phyloP scores from a whole-genome alignment of 2,888 invertebrate genomes.

The Caenorhabditis sulstoni region DNA sequence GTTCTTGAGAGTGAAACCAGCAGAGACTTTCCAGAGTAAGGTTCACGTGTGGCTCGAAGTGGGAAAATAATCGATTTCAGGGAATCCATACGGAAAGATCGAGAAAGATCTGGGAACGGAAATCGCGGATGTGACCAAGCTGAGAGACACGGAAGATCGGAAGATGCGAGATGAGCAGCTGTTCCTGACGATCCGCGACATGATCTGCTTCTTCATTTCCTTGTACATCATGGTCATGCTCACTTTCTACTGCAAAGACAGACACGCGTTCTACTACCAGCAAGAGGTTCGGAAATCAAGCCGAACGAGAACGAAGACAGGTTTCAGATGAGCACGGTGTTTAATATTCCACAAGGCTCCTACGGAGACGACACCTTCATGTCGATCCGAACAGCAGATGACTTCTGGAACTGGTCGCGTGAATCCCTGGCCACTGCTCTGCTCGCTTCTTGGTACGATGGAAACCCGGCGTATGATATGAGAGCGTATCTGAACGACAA shows the following conservation, averaged over 20 bases:
- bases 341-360: slow-evolving; percentile 36
- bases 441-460: slow-evolving; percentile 83
- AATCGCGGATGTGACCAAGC: slow-evolving; percentile 62
- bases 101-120: slow-evolving; percentile 57
- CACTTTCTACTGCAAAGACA: slow-evolving; percentile 67
- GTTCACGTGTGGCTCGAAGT: not conserved
- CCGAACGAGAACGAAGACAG: too few relatives aligned
- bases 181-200: slow-evolving; percentile 66
- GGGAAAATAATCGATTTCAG: slow-evolving; percentile 11
- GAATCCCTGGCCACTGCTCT: slow-evolving; percentile 76
- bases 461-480: slow-evolving; percentile 82
- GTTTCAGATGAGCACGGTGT: slow-evolving; percentile 48
- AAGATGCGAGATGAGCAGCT: slow-evolving; percentile 68
- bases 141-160: slow-evolving; percentile 58
- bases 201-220: slow-evolving; percentile 64
- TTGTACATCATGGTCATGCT: slow-evolving; percentile 67
- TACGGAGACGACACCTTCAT: slow-evolving; percentile 61
- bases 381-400: slow-evolving; percentile 59
- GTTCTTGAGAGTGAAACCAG: slow-evolving; percentile 46
- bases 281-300: slow-evolving; percentile 21
- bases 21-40: slow-evolving; percentile 56
- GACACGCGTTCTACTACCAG: slow-evolving; percentile 66
- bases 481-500: slow-evolving; percentile 83
- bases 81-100: slow-evolving; percentile 47
- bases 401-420: slow-evolving; percentile 70